Conservation (phyloP, 2,113 vertebrate species). For the Microtus ochrogaster region DNA sequence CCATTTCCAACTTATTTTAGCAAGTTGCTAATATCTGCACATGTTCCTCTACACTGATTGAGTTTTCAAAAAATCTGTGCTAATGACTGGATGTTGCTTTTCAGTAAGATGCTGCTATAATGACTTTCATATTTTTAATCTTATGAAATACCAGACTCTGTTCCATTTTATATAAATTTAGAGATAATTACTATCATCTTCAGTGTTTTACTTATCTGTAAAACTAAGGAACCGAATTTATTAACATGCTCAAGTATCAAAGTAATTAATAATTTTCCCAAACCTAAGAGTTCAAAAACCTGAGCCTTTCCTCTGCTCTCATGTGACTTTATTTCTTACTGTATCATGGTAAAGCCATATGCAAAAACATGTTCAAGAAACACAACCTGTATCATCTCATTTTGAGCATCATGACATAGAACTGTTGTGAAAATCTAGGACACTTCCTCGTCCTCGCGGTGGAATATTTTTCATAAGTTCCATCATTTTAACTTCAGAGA, state of each 20-base stretch:
- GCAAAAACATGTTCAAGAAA: neutral
- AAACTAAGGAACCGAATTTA: neutral
- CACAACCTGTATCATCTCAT: neutral
- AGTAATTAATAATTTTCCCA: neutral
- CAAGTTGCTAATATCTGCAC: neutral
- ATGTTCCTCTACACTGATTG: neutral
- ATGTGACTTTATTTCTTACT: neutral
- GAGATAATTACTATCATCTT: neutral
- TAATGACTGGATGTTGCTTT: neutral
- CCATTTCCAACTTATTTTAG: neutral
- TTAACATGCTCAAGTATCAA: neutral
- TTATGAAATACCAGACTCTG: neutral
- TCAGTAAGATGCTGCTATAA: neutral
- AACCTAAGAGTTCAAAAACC: neutral
- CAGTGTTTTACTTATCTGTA: neutral
- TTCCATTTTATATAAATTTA: neutral
- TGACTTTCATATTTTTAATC: neutral
- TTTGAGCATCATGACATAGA: neutral
- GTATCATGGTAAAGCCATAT: neutral
- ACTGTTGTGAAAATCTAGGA: neutral
- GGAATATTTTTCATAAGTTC: neutral
- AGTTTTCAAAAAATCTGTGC: neutral
- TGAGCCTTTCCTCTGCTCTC: neutral
- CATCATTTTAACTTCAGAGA: slow-evolving; percentile 43
- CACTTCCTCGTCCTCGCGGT: neutral